Evolutionary conservation across 2,888 invertebrate species (phyloP), one percentile per base, ranked within the genome.

Genomic region (Aporophyla nigra): DNA sequence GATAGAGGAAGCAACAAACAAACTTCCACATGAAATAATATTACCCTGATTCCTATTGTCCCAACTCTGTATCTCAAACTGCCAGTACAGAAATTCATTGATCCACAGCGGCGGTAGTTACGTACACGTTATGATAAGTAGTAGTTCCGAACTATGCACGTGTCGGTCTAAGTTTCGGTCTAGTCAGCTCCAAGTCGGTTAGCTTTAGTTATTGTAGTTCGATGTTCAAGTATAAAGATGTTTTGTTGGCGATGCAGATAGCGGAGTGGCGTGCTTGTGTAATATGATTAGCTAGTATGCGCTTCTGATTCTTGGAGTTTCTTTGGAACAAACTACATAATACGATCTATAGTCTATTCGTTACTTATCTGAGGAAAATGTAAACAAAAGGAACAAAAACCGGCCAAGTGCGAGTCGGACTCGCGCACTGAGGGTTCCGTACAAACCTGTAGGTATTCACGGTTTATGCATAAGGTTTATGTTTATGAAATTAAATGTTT

Each of bases 101-200:
- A 76, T 76, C 70, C 56, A 68, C 49, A 74, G 59, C 68, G 53
- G n/a, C 12, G 62, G 61, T 46, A 46, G 62, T 51, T 51, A 21
- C n/a, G 59, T 56, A 51, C 46, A 62, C 66, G 54, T 67, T 78
- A 72, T 67, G 69, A 82, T 78, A 82, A 74, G 73, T 54, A 58
- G 56, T 46, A 81, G 78, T 84, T 74, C 5, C 43, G 0, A 86
- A 78, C 74, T 71, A 69, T 86, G 80, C 85, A 84, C 80, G 80
- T 80, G 84, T 68, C 33, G 27, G 24, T 19, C 75, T 74, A 78
- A 86, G 84, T 86, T 86, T 74, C 21, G 58, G 58, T 70, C 54
- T 74, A 80, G 71, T 67, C 70, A 72, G 59, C 65, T 53, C 56
- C 58, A 73, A 85, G 67, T 76, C 62, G 61, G 53, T 46, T 59